Evolutionary conservation across 1,140 invertebrate genomes (phyloP).

Genomic region (Lasioglossum albipes): DNA sequence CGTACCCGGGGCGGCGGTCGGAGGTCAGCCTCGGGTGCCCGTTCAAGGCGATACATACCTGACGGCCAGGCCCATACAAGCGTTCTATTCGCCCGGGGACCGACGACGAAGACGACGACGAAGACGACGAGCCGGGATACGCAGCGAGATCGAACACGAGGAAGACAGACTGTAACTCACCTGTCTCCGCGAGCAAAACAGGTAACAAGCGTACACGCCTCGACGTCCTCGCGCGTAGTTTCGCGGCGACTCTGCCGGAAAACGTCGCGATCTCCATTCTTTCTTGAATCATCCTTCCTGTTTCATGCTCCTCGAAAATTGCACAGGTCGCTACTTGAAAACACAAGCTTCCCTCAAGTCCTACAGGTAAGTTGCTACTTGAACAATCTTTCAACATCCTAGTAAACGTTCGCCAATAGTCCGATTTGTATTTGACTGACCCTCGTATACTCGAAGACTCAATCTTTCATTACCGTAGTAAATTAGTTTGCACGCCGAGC

Average conservation of each 20-base stretch:
- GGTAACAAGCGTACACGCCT: constrained; percentile 32
- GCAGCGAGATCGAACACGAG: constrained; percentile 37
- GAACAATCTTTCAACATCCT: too few relatives aligned
- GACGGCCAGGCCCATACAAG: constrained; percentile 37
- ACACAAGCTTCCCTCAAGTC: too few relatives aligned
- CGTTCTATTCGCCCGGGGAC: constrained; percentile 16
- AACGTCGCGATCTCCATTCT: not conserved
- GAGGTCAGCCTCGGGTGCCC: constrained; percentile 59
- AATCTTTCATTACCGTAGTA: not conserved
- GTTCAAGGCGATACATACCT: constrained; percentile 53
- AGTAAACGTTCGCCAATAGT: too few relatives aligned
- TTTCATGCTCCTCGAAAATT: too few relatives aligned
- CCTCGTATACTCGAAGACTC: too few relatives aligned
- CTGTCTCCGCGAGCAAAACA: constrained; percentile 35
- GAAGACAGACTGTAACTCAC: constrained; percentile 40
- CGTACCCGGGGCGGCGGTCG: constrained; percentile 52
- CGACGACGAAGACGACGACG: constrained; percentile 15
- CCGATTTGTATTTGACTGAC: too few relatives aligned
- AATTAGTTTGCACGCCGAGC: not conserved
- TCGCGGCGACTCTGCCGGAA: not conserved
- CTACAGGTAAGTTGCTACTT: too few relatives aligned
- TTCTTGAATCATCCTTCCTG: not conserved
- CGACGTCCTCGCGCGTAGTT: constrained; percentile 21
- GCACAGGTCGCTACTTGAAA: too few relatives aligned
- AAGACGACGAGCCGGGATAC: not conserved